Evolutionary conservation across 1,140 invertebrate species (phyloP).

Genomic region (Macrosteles quadrilineatus): DNA sequence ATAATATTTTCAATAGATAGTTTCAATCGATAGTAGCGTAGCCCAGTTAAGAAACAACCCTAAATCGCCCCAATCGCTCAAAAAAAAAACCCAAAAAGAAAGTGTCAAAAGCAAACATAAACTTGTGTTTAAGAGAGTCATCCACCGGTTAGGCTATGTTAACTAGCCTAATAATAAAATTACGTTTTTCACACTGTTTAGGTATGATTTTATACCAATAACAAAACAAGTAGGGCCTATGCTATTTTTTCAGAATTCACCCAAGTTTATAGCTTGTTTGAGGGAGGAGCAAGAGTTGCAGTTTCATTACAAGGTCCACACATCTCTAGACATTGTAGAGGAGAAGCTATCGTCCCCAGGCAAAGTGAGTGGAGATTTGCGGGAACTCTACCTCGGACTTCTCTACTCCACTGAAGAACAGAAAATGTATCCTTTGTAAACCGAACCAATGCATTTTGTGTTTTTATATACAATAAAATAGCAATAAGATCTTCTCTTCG

Average conservation of each 20-base stretch:
- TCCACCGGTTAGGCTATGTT: too few species aligned
- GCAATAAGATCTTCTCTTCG: background rate
- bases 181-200: too few species aligned
- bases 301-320: slow-evolving; percentile 92
- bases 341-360: slow-evolving; percentile 74
- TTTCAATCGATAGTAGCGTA: too few species aligned
- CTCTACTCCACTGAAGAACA: slow-evolving; percentile 95
- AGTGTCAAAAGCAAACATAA: too few species aligned
- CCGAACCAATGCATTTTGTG: background rate
- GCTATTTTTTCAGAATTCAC: slow-evolving; percentile 78
- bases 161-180: too few species aligned
- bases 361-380: slow-evolving; percentile 65
- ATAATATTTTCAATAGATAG: too few species aligned
- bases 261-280: slow-evolving; percentile 80
- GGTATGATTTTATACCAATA: too few species aligned
- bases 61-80: too few species aligned
- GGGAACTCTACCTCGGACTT: slow-evolving; percentile 89
- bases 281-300: slow-evolving; percentile 75
- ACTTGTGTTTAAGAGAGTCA: too few species aligned
- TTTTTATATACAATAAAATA: background rate
- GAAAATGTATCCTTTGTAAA: slow-evolving; percentile 81
- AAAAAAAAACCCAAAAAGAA: too few species aligned
- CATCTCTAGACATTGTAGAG: slow-evolving; percentile 91
- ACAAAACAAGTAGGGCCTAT: too few species aligned
- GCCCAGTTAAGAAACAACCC: too few species aligned